Percentiles rank a stretch among this genome's conserved stretches.
Evolutionary conservation across 1,140 invertebrate species (phyloP).

Genomic region (Drosophila rufa): DNA sequence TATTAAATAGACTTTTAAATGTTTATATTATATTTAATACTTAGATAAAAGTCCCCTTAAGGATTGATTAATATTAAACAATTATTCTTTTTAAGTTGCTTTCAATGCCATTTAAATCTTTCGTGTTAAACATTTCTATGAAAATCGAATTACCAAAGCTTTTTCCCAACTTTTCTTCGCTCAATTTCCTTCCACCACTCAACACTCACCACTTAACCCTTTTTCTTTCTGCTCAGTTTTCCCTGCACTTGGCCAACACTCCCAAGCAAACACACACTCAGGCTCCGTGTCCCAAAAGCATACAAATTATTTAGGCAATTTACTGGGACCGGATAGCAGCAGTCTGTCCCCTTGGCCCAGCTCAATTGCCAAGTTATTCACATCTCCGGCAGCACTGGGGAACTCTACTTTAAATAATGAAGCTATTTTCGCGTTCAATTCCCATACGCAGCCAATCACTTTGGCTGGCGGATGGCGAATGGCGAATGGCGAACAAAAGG

Average conservation of each 20-base stretch:
- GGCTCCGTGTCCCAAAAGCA: slow-evolving; percentile 48
- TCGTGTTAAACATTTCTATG: not conserved
- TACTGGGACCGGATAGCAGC: slow-evolving; percentile 18
- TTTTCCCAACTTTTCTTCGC: slow-evolving; percentile 7
- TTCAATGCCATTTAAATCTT: not conserved
- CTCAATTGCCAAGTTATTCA: slow-evolving; percentile 62
- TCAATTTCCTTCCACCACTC: slow-evolving; percentile 16
- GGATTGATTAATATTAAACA: no score
- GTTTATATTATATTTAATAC: no score
- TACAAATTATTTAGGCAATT: slow-evolving; percentile 83
- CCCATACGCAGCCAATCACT: slow-evolving; percentile 80
- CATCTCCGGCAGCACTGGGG: slow-evolving; percentile 56
- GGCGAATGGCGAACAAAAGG: slow-evolving; percentile 52
- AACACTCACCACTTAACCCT: slow-evolving; percentile 13
- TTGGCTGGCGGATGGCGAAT: slow-evolving; percentile 31
- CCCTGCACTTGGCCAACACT: slow-evolving; percentile 32
- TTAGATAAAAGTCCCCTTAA: no score
- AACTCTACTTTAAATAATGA: slow-evolving; percentile 80
- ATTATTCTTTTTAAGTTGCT: no score
- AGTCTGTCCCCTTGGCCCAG: slow-evolving; percentile 46
- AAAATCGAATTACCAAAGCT: slow-evolving; percentile 9
- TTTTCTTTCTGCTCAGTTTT: slow-evolving; percentile 11
- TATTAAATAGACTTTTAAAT: no score
- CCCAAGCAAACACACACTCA: slow-evolving; percentile 28
- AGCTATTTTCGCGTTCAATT: slow-evolving; percentile 82